A percentile compares a stretch with the other conserved stretches of the same genome.
Conservation (phyloP, 2,888 invertebrate species). For the Masnerella sp. region DNA sequence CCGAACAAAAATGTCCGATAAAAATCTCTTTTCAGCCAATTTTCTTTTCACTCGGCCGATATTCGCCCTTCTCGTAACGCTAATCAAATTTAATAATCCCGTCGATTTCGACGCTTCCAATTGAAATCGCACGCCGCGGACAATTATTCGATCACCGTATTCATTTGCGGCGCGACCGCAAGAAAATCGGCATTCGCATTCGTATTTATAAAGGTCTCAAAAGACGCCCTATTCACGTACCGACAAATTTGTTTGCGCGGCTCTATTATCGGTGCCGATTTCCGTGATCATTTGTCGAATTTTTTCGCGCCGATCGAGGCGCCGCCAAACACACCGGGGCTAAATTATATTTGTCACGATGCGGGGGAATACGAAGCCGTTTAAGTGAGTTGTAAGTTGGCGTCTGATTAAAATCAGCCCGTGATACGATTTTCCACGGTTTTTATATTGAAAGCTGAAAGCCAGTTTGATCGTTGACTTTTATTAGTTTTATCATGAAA, state of each 20-base stretch:
- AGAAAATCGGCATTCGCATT: conserved; percentile 28
- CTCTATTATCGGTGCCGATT: conserved; percentile 31
- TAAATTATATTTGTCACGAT: conserved; percentile 24
- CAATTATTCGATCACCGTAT: conserved; percentile 51
- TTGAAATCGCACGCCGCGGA: conserved; percentile 46
- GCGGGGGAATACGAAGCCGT: too few relatives aligned
- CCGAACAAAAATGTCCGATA: conserved; percentile 32
- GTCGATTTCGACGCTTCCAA: conserved; percentile 28
- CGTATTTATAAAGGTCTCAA: conserved; percentile 44
- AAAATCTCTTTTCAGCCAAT: conserved; percentile 36
- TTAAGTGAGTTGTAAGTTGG: too few relatives aligned
- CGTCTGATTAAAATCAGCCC: too few relatives aligned
- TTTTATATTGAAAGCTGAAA: too few relatives aligned
- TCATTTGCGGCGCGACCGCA: conserved; percentile 38
- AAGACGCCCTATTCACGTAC: conserved; percentile 20
- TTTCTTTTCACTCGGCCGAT: conserved; percentile 39
- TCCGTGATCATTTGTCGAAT: conserved; percentile 38
- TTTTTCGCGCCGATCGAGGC: conserved; percentile 20
- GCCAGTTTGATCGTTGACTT: too few relatives aligned
- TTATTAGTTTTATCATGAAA: too few relatives aligned
- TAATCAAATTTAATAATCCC: conserved; percentile 51
- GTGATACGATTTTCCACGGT: too few relatives aligned
- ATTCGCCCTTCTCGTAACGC: conserved; percentile 34
- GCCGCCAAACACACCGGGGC: conserved; percentile 3
- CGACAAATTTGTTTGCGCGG: conserved; percentile 39